Conservation (phyloP, 2,113 vertebrate genomes). For the Rousettus leschenaultii region DNA sequence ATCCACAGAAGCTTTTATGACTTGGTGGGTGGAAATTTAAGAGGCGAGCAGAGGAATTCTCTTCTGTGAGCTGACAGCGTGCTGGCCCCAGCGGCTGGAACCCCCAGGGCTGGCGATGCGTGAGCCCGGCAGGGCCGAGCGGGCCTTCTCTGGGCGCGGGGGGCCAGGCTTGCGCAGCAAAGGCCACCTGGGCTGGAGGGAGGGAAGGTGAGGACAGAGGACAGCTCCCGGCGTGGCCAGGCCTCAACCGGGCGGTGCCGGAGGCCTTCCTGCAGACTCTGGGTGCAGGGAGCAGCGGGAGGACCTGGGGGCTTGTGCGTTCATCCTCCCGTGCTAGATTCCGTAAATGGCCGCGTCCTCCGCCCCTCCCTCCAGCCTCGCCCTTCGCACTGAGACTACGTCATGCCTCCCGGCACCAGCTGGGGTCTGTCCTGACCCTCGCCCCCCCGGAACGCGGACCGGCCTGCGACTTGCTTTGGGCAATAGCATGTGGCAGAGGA, state of each 20-base stretch:
- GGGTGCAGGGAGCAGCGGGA: not conserved
- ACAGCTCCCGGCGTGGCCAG: rapidly evolving
- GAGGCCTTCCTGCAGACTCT: not conserved
- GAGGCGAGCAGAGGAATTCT: rapidly evolving
- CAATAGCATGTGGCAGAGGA: no score
- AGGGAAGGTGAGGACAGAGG: not conserved
- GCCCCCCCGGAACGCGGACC: not conserved
- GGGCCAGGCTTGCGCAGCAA: not conserved
- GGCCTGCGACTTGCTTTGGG: not conserved
- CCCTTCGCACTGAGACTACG: rapidly evolving
- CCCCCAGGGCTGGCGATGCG: rapidly evolving
- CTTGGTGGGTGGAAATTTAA: not conserved
- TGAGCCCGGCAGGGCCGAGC: rapidly evolving
- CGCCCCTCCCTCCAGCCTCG: rapidly evolving
- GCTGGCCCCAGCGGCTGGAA: not conserved
- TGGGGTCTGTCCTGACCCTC: not conserved
- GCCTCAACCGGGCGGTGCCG: rapidly evolving
- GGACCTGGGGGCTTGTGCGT: rapidly evolving
- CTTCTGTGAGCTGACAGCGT: rapidly evolving
- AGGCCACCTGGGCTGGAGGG: not conserved
- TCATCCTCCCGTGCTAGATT: rapidly evolving
- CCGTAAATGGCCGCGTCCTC: rapidly evolving
- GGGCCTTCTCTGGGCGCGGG: rapidly evolving
- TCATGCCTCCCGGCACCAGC: no score
- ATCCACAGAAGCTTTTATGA: not conserved